Evolutionary conservation across 2,113 vertebrate genomes (phyloP).

Genomic region (Merops nubicus): DNA sequence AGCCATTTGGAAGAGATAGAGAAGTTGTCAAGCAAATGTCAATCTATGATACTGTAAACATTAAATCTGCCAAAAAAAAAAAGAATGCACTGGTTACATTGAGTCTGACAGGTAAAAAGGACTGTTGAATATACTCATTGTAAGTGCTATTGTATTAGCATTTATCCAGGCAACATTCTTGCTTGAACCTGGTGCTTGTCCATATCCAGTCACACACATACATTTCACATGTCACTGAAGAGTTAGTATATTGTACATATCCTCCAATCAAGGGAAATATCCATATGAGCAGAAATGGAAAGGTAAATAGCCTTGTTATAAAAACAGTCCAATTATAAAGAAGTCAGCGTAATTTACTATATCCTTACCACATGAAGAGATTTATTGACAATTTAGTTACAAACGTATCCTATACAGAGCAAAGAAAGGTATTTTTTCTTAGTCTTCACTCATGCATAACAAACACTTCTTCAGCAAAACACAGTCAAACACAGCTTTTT

Average conservation of each 20-base stretch:
- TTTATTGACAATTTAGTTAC: not conserved
- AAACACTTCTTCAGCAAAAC: not conserved
- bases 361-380: not conserved
- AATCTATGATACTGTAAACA: conserved; percentile 15
- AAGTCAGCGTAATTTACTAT: not conserved
- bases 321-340: not conserved
- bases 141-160: conserved; percentile 22
- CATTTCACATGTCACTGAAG: not conserved
- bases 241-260: not conserved
- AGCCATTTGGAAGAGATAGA: not conserved
- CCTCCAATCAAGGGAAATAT: not conserved
- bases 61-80: conserved; percentile 28
- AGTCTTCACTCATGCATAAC: not conserved
- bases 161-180: conserved; percentile 6
- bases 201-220: rapidly evolving
- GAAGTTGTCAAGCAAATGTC: conserved; percentile 46
- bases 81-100: not conserved
- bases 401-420: not conserved
- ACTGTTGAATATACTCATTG: not conserved
- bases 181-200: not conserved
- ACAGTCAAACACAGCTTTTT: conserved; percentile 6
- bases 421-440: not conserved
- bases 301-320: not conserved
- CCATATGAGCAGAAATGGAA: not conserved
- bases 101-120: conserved; percentile 24